These are phyloP conservation scores for Bolborhynchus lineola DNA, from an alignment of 2,113 vertebrate species.

Conservation along the genomic window DNA sequence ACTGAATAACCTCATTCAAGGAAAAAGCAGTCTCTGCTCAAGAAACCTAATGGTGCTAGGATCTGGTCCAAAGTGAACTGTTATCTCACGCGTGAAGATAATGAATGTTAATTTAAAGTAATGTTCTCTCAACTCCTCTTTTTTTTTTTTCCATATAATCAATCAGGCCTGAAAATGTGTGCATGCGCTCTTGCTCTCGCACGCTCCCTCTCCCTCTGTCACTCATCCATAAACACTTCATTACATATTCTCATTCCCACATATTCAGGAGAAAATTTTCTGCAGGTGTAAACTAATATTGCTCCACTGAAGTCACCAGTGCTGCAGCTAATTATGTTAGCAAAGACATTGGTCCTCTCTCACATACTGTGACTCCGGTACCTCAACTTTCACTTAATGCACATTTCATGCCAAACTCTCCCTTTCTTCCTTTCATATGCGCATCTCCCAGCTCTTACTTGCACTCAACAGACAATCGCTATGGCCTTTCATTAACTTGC, in stretches of 20 bases:
- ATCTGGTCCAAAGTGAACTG: constrained; percentile 54
- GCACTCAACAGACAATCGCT: neutral
- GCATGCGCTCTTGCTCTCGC: neutral
- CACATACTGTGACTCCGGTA: neutral
- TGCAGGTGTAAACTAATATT: constrained; percentile 22
- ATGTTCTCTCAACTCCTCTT: constrained; percentile 42
- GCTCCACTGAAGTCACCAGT: neutral
- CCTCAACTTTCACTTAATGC: neutral
- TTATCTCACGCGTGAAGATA: constrained; percentile 53
- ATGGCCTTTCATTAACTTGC: neutral
- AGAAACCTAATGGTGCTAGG: constrained; percentile 12
- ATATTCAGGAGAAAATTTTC: neutral
- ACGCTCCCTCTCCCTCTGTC: neutral
- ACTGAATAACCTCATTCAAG: neutral
- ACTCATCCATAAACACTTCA: neutral
- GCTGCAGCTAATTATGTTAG: neutral
- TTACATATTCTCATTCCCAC: constrained; percentile 10
- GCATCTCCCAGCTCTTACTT: neutral
- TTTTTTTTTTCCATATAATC: constrained; percentile 43
- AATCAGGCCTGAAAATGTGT: constrained; percentile 39
- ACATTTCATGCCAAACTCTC: neutral
- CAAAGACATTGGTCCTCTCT: neutral
- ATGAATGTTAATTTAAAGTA: constrained; percentile 62
- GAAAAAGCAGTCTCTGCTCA: constrained; percentile 11
- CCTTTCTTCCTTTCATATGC: neutral